Evolutionary conservation across 2,888 invertebrate genomes (phyloP).

Genomic region (Mechanitis messenoides): DNA sequence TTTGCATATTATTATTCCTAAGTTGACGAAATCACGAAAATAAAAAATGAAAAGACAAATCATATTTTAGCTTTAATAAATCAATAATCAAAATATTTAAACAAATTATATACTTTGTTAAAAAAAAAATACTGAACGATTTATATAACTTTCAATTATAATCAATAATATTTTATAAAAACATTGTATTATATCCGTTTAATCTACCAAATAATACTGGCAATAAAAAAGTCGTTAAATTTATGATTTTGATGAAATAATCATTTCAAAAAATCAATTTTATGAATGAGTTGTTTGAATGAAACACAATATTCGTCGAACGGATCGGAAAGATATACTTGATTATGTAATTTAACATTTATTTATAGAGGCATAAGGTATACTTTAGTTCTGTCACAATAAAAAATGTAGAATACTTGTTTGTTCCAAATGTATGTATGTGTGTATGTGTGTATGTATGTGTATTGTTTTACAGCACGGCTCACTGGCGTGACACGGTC

Average conservation of each 20-base stretch:
- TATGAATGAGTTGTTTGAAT: slow-evolving; percentile 75
- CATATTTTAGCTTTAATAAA: no score
- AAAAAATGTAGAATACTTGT: slow-evolving; percentile 42
- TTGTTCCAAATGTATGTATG: slow-evolving; percentile 29
- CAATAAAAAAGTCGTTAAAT: slow-evolving; percentile 50
- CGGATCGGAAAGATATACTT: slow-evolving; percentile 47
- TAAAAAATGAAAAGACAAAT: no score
- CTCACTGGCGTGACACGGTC: slow-evolving; percentile 26
- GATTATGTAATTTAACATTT: slow-evolving; percentile 37
- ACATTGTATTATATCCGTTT: slow-evolving; percentile 22
- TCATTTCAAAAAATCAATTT: slow-evolving; percentile 48
- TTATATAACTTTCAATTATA: not conserved
- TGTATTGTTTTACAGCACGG: slow-evolving; percentile 38
- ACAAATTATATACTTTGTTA: no score
- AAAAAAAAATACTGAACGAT: no score
- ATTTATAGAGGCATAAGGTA: not conserved
- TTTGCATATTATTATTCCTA: no score
- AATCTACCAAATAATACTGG: slow-evolving; percentile 22
- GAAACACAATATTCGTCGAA: slow-evolving; percentile 59
- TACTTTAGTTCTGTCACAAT: not conserved
- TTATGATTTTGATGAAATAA: slow-evolving; percentile 53
- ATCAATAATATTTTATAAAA: no score
- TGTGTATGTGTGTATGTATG: not conserved
- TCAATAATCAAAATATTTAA: no score
- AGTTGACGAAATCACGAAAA: no score